Percentiles rank a stretch among this genome's conserved stretches.
Conservation (phyloP, 1,140 invertebrate genomes). For the Anthonomus grandis region DNA sequence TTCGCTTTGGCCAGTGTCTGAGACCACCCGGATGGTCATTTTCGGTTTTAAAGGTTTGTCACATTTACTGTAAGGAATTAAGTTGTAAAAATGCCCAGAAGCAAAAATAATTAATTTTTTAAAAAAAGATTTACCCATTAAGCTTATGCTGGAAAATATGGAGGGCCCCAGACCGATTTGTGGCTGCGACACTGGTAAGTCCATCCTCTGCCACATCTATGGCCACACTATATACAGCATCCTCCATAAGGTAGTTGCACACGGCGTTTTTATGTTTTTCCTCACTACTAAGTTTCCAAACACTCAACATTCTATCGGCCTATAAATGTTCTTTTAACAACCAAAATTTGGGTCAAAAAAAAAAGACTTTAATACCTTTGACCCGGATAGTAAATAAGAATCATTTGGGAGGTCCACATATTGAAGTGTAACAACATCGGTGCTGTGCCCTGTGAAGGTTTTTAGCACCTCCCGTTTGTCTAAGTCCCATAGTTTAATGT, state of each 20-base stretch:
- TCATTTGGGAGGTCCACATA: slow-evolving; percentile 48
- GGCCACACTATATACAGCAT: slow-evolving; percentile 59
- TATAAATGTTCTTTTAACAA: slow-evolving; percentile 20
- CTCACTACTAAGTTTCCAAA: slow-evolving; percentile 57
- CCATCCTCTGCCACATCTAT: slow-evolving; percentile 50
- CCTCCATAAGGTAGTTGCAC: slow-evolving; percentile 63
- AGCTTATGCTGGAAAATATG: slow-evolving; percentile 72
- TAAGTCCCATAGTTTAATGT: slow-evolving; percentile 65
- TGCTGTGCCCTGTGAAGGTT: slow-evolving; percentile 65
- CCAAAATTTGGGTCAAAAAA: not conserved
- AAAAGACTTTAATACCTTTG: slow-evolving; percentile 37
- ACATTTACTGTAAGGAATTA: slow-evolving; percentile 49
- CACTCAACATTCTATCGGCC: slow-evolving; percentile 57
- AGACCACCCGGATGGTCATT: slow-evolving; percentile 65
- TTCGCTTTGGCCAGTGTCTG: slow-evolving; percentile 51
- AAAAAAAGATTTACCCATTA: slow-evolving; percentile 59
- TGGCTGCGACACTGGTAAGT: slow-evolving; percentile 57
- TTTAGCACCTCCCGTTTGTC: slow-evolving; percentile 56
- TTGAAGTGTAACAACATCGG: slow-evolving; percentile 57
- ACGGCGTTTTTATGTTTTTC: slow-evolving; percentile 48
- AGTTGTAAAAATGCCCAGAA: not conserved
- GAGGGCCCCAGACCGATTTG: slow-evolving; percentile 70
- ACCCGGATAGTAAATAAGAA: slow-evolving; percentile 62
- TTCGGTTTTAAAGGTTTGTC: slow-evolving; percentile 70
- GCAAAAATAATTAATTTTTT: not conserved